A percentile compares a stretch with the other conserved stretches of the same genome.
phyloP scores from a whole-genome alignment of 1,140 invertebrate genomes.

The Ceratina japonica region DNA sequence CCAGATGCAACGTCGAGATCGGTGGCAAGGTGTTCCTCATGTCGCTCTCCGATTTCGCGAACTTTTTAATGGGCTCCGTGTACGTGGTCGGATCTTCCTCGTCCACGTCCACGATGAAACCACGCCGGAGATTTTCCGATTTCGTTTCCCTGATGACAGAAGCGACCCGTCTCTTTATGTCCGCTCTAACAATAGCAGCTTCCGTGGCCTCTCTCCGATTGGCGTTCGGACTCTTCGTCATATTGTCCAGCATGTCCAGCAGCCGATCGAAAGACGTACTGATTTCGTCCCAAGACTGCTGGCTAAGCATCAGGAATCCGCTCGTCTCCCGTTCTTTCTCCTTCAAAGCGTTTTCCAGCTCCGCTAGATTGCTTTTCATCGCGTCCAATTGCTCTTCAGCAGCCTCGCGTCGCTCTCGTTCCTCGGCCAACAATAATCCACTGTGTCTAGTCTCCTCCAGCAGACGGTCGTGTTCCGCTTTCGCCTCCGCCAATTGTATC shows the following conservation, averaged over 20 bases:
- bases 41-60: constrained; percentile 71
- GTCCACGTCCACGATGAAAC: constrained; percentile 26
- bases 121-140: constrained; percentile 70
- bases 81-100: constrained; percentile 16
- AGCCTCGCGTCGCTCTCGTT: constrained; percentile 64
- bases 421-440: constrained; percentile 62
- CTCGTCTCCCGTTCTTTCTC: constrained; percentile 67
- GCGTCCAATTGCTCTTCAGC: constrained; percentile 68
- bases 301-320: constrained; percentile 70
- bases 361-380: constrained; percentile 60
- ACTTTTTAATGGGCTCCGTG: constrained; percentile 56
- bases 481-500: constrained; percentile 46
- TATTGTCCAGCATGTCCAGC: constrained; percentile 66
- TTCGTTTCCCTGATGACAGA: constrained; percentile 72
- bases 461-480: constrained; percentile 58
- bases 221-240: constrained; percentile 39
- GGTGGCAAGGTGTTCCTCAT: constrained; percentile 56
- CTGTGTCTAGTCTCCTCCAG: constrained; percentile 47
- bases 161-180: constrained; percentile 61
- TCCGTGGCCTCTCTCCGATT: background rate
- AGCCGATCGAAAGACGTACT: constrained; percentile 68
- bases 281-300: constrained; percentile 72
- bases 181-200: constrained; percentile 30
- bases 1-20: constrained; percentile 45
- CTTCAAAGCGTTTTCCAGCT: constrained; percentile 67